Evolutionary conservation across 2,797 vertebrate genomes (phyloP).

Genomic region (Rhabdomys pumilio): DNA sequence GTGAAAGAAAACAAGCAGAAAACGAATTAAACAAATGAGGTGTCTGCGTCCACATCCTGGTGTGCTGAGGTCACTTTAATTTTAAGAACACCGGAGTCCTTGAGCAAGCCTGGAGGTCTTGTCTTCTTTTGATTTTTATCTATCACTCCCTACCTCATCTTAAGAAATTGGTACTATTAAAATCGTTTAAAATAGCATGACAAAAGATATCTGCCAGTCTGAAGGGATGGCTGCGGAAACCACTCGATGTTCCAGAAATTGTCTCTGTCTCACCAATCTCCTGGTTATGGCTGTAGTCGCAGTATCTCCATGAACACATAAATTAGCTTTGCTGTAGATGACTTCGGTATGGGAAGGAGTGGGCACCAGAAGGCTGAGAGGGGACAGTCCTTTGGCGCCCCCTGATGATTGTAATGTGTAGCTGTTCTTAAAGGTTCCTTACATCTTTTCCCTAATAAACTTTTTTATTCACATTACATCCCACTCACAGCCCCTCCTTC

Average conservation of each 20-base stretch:
- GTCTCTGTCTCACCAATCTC: neutral
- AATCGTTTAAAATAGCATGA: neutral
- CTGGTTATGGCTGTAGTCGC: neutral
- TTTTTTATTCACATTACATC: neutral
- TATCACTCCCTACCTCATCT: neutral
- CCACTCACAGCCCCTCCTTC: neutral
- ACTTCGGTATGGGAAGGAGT: rapidly evolving
- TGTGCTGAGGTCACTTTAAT: neutral
- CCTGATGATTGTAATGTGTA: neutral
- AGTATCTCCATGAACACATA: rapidly evolving
- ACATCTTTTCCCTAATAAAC: neutral
- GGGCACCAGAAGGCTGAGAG: neutral
- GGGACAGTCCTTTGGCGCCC: neutral
- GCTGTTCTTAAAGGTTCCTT: neutral
- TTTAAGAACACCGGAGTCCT: neutral
- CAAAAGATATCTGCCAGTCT: neutral
- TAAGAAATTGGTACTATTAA: neutral
- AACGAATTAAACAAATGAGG: neutral
- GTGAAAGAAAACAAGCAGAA: neutral
- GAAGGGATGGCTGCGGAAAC: neutral
- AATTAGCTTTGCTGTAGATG: neutral
- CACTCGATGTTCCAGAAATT: neutral
- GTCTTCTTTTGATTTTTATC: neutral
- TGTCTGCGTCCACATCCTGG: neutral
- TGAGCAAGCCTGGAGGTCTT: neutral